Evolutionary conservation across 1,140 invertebrate species (phyloP).

Genomic region (Bradysia coprophila): DNA sequence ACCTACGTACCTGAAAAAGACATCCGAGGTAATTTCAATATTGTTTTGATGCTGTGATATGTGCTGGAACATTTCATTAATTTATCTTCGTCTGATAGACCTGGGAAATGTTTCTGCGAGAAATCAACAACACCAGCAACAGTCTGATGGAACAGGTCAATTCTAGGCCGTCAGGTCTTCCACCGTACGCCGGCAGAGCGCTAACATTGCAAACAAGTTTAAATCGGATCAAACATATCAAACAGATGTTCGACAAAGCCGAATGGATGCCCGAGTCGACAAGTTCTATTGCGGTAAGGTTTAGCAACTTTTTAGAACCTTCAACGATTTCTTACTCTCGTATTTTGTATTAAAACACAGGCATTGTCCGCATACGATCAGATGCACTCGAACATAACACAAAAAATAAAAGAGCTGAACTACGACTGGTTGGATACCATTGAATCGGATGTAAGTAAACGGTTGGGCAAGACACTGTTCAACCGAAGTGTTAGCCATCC

Average conservation of each 20-base stretch:
- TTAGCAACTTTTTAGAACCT: not conserved
- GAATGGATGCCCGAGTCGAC: conserved; percentile 16
- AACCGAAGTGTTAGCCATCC: conserved; percentile 36
- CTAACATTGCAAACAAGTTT: conserved; percentile 13
- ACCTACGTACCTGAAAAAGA: conserved; percentile 40
- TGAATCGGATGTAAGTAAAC: conserved; percentile 34
- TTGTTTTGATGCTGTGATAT: conserved; percentile 2
- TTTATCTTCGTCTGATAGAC: conserved; percentile 36
- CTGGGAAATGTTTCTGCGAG: conserved; percentile 57
- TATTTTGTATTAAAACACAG: not conserved
- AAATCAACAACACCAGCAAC: conserved; percentile 52
- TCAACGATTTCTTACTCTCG: not conserved
- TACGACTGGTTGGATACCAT: conserved; percentile 39
- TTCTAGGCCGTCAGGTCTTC: conserved; percentile 38
- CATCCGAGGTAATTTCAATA: conserved; percentile 25
- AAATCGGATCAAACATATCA: conserved; percentile 13
- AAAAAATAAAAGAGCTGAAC: conserved; percentile 18
- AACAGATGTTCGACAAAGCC: conserved; percentile 10
- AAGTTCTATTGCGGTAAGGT: conserved; percentile 2
- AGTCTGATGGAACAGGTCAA: conserved; percentile 42
- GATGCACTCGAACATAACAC: conserved; percentile 2
- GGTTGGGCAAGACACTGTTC: conserved; percentile 52
- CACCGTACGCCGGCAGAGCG: conserved; percentile 40
- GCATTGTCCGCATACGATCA: not conserved
- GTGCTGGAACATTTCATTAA: conserved; percentile 1